A percentile compares a stretch with the other conserved stretches of the same genome.
Conservation (phyloP, 1,140 invertebrate species). For the Prorops nasuta region DNA sequence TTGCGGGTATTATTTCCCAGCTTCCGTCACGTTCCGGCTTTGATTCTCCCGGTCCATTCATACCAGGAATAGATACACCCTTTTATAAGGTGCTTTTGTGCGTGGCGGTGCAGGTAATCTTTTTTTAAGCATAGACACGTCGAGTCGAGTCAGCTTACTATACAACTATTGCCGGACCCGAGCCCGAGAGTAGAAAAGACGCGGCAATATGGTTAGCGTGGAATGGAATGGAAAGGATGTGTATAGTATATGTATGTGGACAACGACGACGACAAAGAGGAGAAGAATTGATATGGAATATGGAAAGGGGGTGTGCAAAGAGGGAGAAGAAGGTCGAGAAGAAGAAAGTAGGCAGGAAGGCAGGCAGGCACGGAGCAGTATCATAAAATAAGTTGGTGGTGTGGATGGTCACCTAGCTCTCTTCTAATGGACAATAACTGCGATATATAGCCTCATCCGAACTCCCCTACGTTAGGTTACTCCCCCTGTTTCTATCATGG, state of each 20-base stretch:
- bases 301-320: neutral
- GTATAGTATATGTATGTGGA: no score
- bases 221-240: neutral
- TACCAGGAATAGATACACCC: no score
- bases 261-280: neutral
- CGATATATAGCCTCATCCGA: slow-evolving; percentile 45
- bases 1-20: no score
- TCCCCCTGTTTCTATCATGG: slow-evolving; percentile 11
- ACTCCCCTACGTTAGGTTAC: slow-evolving; percentile 19
- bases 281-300: neutral
- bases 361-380: slow-evolving; percentile 20
- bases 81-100: no score
- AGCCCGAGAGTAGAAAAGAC: no score
- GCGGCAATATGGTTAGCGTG: no score
- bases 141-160: no score
- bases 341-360: neutral
- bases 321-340: neutral
- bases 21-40: no score
- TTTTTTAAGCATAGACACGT: no score
- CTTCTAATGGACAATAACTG: slow-evolving; percentile 52
- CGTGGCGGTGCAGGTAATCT: no score
- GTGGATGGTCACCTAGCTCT: slow-evolving; percentile 40
- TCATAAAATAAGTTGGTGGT: slow-evolving; percentile 51
- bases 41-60: no score
- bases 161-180: no score